These are phyloP conservation scores for Fukomys damarensis DNA, from an alignment of 2,113 vertebrate genomes.

Conservation along the genomic window DNA sequence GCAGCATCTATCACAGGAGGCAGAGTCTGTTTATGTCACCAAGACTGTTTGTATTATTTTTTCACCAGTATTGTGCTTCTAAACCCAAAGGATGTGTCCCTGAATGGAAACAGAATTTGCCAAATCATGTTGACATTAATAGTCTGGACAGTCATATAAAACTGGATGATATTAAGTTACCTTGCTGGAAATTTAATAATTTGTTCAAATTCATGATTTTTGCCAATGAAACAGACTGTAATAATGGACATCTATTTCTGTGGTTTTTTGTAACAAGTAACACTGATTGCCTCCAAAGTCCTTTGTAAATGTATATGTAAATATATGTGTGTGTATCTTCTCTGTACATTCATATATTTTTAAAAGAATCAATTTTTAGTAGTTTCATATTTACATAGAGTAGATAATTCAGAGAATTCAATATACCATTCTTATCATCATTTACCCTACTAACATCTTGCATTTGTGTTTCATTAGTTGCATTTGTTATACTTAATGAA, in stretches of 20 bases:
- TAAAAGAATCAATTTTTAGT: background rate
- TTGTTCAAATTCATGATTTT: background rate
- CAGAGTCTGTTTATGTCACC: background rate
- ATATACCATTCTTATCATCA: background rate
- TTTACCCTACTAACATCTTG: background rate
- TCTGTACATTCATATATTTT: background rate
- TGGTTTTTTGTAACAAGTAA: constrained; percentile 19
- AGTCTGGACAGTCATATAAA: background rate
- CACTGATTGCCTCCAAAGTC: background rate
- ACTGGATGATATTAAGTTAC: background rate
- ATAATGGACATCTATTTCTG: background rate
- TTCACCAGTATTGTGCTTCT: background rate
- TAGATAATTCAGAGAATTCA: background rate
- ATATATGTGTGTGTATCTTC: background rate
- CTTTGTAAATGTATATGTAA: background rate
- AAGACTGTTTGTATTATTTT: background rate
- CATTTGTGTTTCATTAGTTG: background rate
- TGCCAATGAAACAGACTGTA: background rate
- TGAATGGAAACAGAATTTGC: background rate
- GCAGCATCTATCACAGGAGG: background rate
- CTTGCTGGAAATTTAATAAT: background rate
- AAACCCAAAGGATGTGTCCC: background rate
- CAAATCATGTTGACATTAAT: background rate
- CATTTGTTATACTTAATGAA: background rate
- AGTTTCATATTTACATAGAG: background rate